Conservation (phyloP, 1,140 invertebrate genomes). For the Papilio aristodemus region DNA sequence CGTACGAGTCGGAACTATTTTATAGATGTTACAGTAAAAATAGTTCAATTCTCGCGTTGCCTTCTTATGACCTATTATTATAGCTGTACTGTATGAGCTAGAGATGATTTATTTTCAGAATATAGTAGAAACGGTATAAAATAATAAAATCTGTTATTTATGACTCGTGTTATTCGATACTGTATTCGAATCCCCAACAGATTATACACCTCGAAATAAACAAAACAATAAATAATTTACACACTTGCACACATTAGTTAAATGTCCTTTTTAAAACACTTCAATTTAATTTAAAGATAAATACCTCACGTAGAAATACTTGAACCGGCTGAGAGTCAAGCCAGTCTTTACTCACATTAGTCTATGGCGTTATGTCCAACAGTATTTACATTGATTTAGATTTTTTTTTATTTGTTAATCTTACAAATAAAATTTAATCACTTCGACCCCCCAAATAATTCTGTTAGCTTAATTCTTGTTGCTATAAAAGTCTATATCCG, state of each 20-base stretch:
- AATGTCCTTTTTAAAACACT: not conserved
- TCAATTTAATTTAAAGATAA: not conserved
- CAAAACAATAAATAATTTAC: too few species aligned
- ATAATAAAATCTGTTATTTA: not conserved
- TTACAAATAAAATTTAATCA: constrained; percentile 11
- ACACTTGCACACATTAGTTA: too few species aligned
- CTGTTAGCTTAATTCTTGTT: not conserved
- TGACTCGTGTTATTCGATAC: too few species aligned
- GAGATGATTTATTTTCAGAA: not conserved
- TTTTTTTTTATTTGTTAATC: not conserved
- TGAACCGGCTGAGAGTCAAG: too few species aligned
- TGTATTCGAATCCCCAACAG: too few species aligned
- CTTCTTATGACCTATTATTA: constrained; percentile 15
- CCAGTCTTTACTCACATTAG: too few species aligned
- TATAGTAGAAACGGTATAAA: constrained; percentile 37
- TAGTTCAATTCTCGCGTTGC: constrained; percentile 29
- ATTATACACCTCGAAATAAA: too few species aligned
- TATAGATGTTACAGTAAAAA: constrained; percentile 29
- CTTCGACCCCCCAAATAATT: not conserved
- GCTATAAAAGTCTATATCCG: constrained; percentile 14
- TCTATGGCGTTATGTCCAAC: too few species aligned
- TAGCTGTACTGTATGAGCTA: constrained; percentile 1
- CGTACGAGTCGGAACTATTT: constrained; percentile 23
- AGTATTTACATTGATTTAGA: too few species aligned
- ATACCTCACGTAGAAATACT: too few species aligned